Percentiles rank a stretch among this genome's conserved stretches.
Conservation (phyloP, 2,113 vertebrate species). For the Pituophis catenifer region DNA sequence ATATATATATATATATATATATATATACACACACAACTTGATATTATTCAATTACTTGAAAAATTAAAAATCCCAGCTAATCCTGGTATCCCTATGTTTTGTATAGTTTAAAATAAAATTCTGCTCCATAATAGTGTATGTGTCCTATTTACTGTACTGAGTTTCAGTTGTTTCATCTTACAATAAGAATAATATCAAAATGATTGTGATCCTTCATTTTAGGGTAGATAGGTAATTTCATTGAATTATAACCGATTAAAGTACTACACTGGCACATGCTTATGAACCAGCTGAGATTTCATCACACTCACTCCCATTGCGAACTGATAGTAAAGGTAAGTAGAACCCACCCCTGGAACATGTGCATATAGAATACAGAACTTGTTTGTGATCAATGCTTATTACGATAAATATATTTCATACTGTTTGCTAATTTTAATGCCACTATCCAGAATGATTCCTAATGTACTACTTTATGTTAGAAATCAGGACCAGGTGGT, state of each 20-base stretch:
- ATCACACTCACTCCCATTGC: neutral
- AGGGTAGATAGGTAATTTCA: neutral
- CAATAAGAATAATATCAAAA: neutral
- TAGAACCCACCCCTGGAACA: no score
- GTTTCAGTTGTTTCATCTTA: neutral
- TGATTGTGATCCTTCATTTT: neutral
- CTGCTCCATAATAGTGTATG: neutral
- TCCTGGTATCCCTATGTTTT: neutral
- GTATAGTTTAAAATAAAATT: neutral
- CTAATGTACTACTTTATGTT: neutral
- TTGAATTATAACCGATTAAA: neutral
- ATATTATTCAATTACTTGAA: constrained; percentile 3
- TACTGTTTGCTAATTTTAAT: neutral
- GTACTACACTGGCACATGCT: neutral
- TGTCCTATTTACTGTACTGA: neutral
- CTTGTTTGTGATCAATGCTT: neutral
- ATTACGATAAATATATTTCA: neutral
- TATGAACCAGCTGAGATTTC: neutral
- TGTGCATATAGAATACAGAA: neutral
- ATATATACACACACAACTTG: constrained; percentile 11
- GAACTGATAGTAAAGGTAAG: no score
- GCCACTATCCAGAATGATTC: neutral
- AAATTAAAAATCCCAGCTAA: constrained; percentile 15
- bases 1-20: constrained; percentile 2
- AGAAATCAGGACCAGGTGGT: neutral